phyloP scores from a whole-genome alignment of 2,797 vertebrate species.

The Phylloscopus collybita region DNA sequence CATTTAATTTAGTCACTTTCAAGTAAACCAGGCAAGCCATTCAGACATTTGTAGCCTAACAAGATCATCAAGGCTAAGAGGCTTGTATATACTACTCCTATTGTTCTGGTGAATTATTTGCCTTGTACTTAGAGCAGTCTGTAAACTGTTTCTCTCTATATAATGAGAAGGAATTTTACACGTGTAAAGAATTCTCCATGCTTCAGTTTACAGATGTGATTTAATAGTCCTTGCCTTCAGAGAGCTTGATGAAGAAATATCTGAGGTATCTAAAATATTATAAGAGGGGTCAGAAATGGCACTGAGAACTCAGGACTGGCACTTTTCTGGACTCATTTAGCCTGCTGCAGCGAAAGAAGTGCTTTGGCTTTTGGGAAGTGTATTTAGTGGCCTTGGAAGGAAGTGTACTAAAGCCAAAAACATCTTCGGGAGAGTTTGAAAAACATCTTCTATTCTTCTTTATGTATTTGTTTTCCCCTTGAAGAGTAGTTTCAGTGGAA shows the following conservation, averaged over 20 bases:
- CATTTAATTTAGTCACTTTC: constrained; percentile 32
- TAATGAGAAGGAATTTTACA: constrained; percentile 47
- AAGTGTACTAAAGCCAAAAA: neutral
- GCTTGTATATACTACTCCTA: neutral
- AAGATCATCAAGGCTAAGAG: constrained; percentile 28
- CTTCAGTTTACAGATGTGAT: constrained; percentile 1
- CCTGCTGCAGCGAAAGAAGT: neutral
- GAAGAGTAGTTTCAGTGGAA: neutral
- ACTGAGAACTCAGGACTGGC: neutral
- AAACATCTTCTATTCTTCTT: neutral
- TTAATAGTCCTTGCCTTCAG: neutral
- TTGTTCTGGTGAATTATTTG: constrained; percentile 37
- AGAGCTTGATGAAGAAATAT: neutral
- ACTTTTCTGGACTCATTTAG: neutral
- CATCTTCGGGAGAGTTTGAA: neutral
- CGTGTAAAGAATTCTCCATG: constrained; percentile 24
- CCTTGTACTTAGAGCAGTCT: neutral
- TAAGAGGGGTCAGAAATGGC: neutral
- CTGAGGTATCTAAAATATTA: constrained; percentile 24
- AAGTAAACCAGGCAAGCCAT: constrained; percentile 22
- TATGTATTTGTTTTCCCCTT: neutral
- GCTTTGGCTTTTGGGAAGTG: neutral
- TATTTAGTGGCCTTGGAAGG: neutral
- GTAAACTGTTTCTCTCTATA: neutral
- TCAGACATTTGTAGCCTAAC: constrained; percentile 30